Base-by-base conservation (phyloP, 2,888 invertebrate species). In the Rhorus exstirpatorius region DNA sequence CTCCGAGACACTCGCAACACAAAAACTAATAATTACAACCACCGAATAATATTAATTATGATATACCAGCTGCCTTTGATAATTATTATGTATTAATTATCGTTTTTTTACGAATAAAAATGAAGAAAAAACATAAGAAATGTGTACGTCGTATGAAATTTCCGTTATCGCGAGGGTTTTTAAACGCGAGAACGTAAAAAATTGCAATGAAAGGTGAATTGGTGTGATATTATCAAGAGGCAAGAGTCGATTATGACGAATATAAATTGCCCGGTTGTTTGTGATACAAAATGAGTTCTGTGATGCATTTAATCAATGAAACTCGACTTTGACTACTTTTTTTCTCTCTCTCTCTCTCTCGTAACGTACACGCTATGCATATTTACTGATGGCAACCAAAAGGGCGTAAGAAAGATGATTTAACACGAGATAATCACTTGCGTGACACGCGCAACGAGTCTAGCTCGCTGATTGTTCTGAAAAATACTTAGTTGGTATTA, bases 121-220 rank as follows among this genome's bases (percentile, higher is more conserved):
- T 10, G 10, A 44, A n/a, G 10, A 44, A 44, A 44, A 10, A 44
- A 10, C 10, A 44, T 2, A 44, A 6, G n/a, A 44, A 3, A n/a
- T 2, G 10, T 44, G 44, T 44, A 44, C 3, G 53, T 31, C 41
- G 26, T 14, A 67, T 60, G 51, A 65, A 71, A 71, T 46, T 58
- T 76, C 26, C 31, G 55, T 49, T 58, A 63, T 63, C 70, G 58
- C 8, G 44, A 71, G 63, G 58, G 70, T 76, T 14, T 38, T 60
- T 31, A 12, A 12, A 71, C 71, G 76, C 71, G 76, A 76, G 81
- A 76, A 49, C 31, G 38, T n/a, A n/a, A 49, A 55, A 71, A 81
- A 76, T 71, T 71, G 65, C 44, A 38, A 60, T 58, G 8, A 65
- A 81, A 81, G 76, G 76, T 81, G 26, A 71, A 65, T 58, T 46